Evolutionary conservation across 2,888 invertebrate genomes (phyloP), one percentile per base, ranked within the genome.

Genomic region (Catocala nupta): DNA sequence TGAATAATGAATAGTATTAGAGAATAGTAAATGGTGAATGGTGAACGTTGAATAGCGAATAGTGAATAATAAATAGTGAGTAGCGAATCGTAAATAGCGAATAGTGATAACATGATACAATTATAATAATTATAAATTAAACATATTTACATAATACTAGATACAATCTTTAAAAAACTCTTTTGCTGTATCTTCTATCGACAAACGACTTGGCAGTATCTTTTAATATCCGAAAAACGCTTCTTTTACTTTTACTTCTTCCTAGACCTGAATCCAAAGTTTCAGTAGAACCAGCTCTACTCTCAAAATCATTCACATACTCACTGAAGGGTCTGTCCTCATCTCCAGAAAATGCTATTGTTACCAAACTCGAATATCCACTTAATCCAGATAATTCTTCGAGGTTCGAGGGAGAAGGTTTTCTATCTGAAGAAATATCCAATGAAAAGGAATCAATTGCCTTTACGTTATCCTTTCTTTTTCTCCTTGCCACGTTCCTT

Each of bases 391-490:
- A 47, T 2, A 61, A 33, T 8, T 65, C 67, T 62, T 73, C 74
- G 34, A 75, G 55, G 39, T 83, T 80, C 39, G 66, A 65, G 0
- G 75, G 52, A 5, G 76, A 77, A 11, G 80, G 78, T 36, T 81
- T 76, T 67, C 79, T 81, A 5, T 84, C 68, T 11, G 78, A 89
- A 57, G 78, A 89, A 56, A 87, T 87, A 60, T 87, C 76, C 1
- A 56, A 50, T 10, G 79, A 71, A 54, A 88, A 88, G 5, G 86
- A 83, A 65, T 87, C 85, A 25, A 73, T 74, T 10, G 36, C 61
- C 56, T 79, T 78, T n/a, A 79, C 53, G 36, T 78, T 79, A 0
- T 51, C n/a, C n/a, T n/a, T n/a, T n/a, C n/a, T n/a, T n/a, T n/a
- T n/a, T n/a, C n/a, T n/a, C n/a, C n/a, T n/a, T n/a, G n/a, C n/a